phyloP scores from a whole-genome alignment of 2,113 vertebrate genomes.

The Mastomys natalensis region DNA sequence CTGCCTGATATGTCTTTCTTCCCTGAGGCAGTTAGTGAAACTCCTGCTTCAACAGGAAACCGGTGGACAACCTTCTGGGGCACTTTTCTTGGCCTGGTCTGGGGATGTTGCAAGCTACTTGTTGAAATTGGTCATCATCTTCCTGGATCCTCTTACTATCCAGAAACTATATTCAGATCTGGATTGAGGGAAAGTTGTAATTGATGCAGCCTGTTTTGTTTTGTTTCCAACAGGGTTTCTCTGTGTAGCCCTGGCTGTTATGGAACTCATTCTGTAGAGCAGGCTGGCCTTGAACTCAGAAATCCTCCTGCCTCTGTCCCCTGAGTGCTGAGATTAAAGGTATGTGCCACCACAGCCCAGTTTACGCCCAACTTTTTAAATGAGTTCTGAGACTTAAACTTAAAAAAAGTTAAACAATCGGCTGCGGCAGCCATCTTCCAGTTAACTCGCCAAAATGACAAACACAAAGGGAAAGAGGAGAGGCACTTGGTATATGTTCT shows the following conservation, averaged over 20 bases:
- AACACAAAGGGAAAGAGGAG: too few relatives aligned
- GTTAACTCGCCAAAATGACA: too few relatives aligned
- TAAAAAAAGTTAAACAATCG: too few relatives aligned
- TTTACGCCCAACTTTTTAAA: not conserved
- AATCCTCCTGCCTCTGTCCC: not conserved
- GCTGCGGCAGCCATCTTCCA: too few relatives aligned
- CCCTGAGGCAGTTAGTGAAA: not conserved
- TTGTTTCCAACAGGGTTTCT: not conserved
- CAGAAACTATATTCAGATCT: not conserved
- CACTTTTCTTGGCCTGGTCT: not conserved
- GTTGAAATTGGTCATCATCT: not conserved
- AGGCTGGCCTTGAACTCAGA: not conserved
- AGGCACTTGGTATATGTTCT: too few relatives aligned
- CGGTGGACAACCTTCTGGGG: not conserved
- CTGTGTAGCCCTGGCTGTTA: not conserved
- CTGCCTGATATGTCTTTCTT: not conserved
- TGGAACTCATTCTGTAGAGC: not conserved
- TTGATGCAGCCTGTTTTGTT: not conserved
- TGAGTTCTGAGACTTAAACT: not conserved
- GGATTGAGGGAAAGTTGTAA: constrained; percentile 5
- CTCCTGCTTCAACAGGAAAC: not conserved
- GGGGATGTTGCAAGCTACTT: not conserved
- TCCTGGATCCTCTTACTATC: not conserved
- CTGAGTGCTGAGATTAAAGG: not conserved
- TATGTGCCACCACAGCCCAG: not conserved